phyloP scores from a whole-genome alignment of 2,888 invertebrate species.

The Cephus nigrinus region DNA sequence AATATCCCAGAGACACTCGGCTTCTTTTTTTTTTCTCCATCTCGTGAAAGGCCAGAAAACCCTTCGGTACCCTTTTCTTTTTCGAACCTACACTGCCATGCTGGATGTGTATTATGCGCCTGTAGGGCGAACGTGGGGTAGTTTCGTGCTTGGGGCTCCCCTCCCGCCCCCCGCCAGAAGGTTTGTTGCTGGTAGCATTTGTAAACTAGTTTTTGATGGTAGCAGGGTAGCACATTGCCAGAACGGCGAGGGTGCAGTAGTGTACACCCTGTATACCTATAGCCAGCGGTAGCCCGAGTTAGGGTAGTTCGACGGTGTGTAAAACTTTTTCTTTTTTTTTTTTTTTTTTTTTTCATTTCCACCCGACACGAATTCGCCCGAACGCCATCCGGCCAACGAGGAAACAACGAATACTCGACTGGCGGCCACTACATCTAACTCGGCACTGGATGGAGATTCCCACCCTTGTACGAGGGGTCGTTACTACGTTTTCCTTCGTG shows the following conservation, averaged over 20 bases:
- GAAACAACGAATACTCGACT: constrained; percentile 44
- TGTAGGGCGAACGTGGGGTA: not conserved
- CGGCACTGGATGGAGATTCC: too few relatives aligned
- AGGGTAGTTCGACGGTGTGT: too few relatives aligned
- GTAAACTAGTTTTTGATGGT: constrained; percentile 56
- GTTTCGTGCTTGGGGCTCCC: constrained; percentile 10
- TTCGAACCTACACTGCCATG: too few relatives aligned
- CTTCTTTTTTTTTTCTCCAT: not conserved
- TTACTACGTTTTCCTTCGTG: not conserved
- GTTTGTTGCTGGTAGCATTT: constrained; percentile 34
- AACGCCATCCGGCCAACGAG: constrained; percentile 44
- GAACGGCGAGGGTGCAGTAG: constrained; percentile 33
- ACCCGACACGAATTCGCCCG: constrained; percentile 32
- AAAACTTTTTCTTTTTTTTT: too few relatives aligned
- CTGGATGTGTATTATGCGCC: too few relatives aligned
- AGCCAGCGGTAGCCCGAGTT: too few relatives aligned
- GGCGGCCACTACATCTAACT: not conserved
- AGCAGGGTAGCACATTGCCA: constrained; percentile 36
- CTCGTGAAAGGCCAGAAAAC: constrained; percentile 14
- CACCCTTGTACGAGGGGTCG: not conserved
- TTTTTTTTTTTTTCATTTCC: constrained; percentile 8
- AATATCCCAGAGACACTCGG: too few relatives aligned
- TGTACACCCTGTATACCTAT: too few relatives aligned
- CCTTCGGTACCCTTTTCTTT: not conserved
- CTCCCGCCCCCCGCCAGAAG: not conserved